Conservation (phyloP, 2,113 vertebrate species). For the Panthera leo region DNA sequence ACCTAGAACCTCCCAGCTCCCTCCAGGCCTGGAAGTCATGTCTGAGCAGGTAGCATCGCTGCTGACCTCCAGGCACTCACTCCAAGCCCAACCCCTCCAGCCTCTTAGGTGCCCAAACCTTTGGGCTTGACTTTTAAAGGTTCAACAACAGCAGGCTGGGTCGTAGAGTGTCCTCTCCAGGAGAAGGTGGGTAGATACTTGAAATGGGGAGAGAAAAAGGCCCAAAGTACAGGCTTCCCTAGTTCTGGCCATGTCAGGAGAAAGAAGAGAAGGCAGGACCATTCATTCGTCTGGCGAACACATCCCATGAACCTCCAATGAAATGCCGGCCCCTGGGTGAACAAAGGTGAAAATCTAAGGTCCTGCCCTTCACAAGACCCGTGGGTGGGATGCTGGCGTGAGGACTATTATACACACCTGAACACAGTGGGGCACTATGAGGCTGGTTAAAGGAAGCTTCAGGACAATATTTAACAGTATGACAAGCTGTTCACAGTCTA, state of each 20-base stretch:
- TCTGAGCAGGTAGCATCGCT: not conserved
- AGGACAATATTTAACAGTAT: accelerated
- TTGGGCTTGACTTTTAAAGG: not conserved
- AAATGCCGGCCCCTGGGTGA: not conserved
- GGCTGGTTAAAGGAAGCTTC: accelerated
- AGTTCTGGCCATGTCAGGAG: not conserved
- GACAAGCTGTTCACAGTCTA: not conserved
- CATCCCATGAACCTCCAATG: not conserved
- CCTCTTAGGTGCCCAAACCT: not conserved
- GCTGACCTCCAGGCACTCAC: not conserved
- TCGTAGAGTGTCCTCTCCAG: not conserved
- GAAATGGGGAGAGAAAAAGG: not conserved
- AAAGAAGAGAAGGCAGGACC: not conserved
- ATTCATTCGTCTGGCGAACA: not conserved
- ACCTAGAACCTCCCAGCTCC: not conserved
- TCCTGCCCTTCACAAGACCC: not conserved
- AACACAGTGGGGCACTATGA: accelerated
- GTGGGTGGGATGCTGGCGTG: accelerated
- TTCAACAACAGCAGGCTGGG: not conserved
- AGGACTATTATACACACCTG: not conserved
- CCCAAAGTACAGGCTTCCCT: not conserved
- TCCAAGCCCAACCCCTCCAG: no score
- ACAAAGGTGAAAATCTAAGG: not conserved
- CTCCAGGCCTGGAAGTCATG: not conserved
- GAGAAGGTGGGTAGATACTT: not conserved